Percentiles rank a stretch among this genome's conserved stretches.
Conservation (phyloP, 2,113 vertebrate species). For the Eubucco bourcierii region DNA sequence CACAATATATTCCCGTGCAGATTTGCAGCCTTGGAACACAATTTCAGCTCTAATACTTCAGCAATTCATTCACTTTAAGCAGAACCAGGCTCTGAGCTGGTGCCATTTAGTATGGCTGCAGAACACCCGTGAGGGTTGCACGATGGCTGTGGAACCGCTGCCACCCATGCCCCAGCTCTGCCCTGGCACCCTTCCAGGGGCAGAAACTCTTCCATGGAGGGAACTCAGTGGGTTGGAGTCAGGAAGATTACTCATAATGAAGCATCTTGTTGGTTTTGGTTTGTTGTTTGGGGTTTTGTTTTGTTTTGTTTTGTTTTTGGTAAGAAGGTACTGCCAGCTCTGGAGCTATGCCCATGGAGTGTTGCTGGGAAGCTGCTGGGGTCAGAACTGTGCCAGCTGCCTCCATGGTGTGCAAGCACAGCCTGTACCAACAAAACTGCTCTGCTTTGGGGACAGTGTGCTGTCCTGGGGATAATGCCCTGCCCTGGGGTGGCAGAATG, state of each 20-base stretch:
- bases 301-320: too few species aligned
- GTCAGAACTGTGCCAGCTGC: background rate
- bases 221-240: accelerated
- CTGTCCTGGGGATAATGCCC: accelerated
- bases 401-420: accelerated
- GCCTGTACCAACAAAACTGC: background rate
- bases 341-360: accelerated
- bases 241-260: too few species aligned
- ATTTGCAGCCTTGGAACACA: background rate
- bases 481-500: background rate
- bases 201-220: background rate
- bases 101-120: accelerated
- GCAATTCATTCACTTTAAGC: slow-evolving; percentile 36
- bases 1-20: background rate
- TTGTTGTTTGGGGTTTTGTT: background rate
- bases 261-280: accelerated
- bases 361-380: background rate
- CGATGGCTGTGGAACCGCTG: accelerated
- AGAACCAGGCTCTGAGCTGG: background rate
- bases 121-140: accelerated
- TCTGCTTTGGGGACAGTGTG: background rate
- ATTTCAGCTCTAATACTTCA: slow-evolving; percentile 11
- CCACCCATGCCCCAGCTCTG: accelerated
- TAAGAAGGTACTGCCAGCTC: background rate
- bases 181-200: background rate